phyloP scores from a whole-genome alignment of 2,113 vertebrate species.

The Aix galericulata region DNA sequence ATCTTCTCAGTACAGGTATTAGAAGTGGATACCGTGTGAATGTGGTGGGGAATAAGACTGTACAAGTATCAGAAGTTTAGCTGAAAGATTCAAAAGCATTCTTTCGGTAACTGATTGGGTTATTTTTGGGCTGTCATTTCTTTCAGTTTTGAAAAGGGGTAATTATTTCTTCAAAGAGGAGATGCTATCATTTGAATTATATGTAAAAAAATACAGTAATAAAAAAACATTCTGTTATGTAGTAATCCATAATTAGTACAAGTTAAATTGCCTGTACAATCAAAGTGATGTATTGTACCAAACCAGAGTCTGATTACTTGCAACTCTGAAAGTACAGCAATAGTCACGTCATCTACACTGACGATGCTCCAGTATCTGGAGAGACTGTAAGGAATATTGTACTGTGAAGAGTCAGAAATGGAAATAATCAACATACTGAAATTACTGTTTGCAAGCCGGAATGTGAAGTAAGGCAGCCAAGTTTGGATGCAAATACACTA shows the following conservation, averaged over 20 bases:
- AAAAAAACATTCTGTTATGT: neutral
- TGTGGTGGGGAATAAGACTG: neutral
- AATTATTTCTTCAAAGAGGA: neutral
- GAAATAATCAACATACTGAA: neutral
- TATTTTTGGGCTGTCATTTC: slow-evolving; percentile 24
- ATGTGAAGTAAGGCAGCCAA: neutral
- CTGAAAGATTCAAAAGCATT: neutral
- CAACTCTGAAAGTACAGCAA: neutral
- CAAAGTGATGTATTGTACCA: neutral
- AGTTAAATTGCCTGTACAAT: neutral
- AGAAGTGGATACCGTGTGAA: neutral
- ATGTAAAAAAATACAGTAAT: neutral
- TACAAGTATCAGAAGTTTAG: slow-evolving; percentile 1
- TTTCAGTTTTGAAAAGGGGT: neutral
- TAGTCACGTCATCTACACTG: neutral
- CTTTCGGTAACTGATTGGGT: slow-evolving; percentile 6
- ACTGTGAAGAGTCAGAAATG: neutral
- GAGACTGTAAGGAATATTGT: neutral
- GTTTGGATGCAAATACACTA: neutral
- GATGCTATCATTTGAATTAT: neutral
- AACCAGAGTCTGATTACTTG: neutral
- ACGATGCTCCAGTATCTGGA: neutral
- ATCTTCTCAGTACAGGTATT: neutral
- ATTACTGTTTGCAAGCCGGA: neutral
- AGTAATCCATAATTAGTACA: slow-evolving; percentile 1